Conservation (phyloP, 92 coral and sea anemone genomes). For the Montipora capitata region DNA sequence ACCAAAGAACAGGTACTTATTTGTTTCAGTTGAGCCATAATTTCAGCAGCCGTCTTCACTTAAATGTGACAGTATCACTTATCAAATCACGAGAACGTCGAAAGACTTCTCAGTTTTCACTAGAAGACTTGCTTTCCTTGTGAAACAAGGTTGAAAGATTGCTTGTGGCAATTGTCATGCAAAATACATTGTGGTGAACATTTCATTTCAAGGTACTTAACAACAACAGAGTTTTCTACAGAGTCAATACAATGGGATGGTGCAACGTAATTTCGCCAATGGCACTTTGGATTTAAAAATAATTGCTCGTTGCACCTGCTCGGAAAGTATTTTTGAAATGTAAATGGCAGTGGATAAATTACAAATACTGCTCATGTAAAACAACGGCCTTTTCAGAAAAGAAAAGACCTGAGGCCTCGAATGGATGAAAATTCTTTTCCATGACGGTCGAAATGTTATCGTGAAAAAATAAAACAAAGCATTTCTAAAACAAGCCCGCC, state of each 20-base stretch:
- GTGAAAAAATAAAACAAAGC: background rate
- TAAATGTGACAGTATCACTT: background rate
- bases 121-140: background rate
- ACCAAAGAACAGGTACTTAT: constrained; percentile 22
- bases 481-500: background rate
- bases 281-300: constrained; percentile 33
- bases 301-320: constrained; percentile 40
- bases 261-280: constrained; percentile 11
- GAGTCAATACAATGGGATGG: constrained; percentile 32
- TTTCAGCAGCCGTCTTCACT: constrained; percentile 9
- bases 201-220: constrained; percentile 30
- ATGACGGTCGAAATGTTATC: too few species aligned
- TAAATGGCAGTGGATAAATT: constrained; percentile 16
- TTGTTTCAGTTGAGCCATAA: background rate
- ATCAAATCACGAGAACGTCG: background rate
- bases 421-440: background rate
- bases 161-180: constrained; percentile 35
- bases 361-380: constrained; percentile 21
- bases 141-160: constrained; percentile 6
- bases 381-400: background rate
- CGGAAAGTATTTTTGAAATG: constrained; percentile 12
- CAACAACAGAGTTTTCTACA: constrained; percentile 16
- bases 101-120: background rate
- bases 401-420: background rate
- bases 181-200: constrained; percentile 23